A percentile compares a stretch with the other conserved stretches of the same genome.
phyloP scores from a whole-genome alignment of 2,888 invertebrate species.

The Drosophila testacea region DNA sequence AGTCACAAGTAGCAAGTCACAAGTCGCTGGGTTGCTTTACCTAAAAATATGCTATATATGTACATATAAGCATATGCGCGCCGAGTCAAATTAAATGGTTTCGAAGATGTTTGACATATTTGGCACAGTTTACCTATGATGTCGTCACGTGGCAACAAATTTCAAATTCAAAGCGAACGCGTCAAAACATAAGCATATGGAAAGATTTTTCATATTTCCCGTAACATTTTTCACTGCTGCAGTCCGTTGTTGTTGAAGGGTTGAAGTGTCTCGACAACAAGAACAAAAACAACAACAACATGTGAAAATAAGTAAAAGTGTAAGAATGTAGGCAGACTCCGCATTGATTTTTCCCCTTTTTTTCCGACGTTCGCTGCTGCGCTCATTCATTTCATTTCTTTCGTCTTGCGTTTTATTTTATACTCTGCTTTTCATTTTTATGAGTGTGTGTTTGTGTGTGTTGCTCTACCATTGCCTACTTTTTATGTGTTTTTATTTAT shows the following conservation, averaged over 20 bases:
- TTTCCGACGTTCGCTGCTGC: slow-evolving; percentile 51
- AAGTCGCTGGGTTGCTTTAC: slow-evolving; percentile 47
- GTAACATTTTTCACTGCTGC: slow-evolving; percentile 68
- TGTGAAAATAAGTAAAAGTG: slow-evolving; percentile 51
- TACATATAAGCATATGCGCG: slow-evolving; percentile 53
- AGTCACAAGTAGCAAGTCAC: slow-evolving; percentile 74
- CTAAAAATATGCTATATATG: slow-evolving; percentile 69
- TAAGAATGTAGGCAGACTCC: slow-evolving; percentile 44
- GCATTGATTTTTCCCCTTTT: slow-evolving; percentile 67
- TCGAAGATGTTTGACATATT: slow-evolving; percentile 80
- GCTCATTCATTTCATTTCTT: slow-evolving; percentile 75
- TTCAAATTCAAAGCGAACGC: slow-evolving; percentile 26
- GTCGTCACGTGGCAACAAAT: slow-evolving; percentile 34
- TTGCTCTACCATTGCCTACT: slow-evolving; percentile 69
- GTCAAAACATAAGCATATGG: slow-evolving; percentile 50
- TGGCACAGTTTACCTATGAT: slow-evolving; percentile 58
- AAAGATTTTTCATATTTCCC: slow-evolving; percentile 76
- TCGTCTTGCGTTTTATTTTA: slow-evolving; percentile 71
- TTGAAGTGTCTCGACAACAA: slow-evolving; percentile 52
- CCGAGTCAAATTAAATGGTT: slow-evolving; percentile 71
- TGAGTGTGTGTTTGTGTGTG: slow-evolving; percentile 27
- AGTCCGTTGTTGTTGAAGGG: slow-evolving; percentile 58
- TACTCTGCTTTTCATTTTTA: slow-evolving; percentile 71
- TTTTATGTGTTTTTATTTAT: slow-evolving; percentile 80
- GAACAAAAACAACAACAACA: slow-evolving; percentile 22